These are phyloP conservation scores for Drosophila aff. DNA, from an alignment of 1,140 invertebrate species.

Conservation along the genomic window DNA sequence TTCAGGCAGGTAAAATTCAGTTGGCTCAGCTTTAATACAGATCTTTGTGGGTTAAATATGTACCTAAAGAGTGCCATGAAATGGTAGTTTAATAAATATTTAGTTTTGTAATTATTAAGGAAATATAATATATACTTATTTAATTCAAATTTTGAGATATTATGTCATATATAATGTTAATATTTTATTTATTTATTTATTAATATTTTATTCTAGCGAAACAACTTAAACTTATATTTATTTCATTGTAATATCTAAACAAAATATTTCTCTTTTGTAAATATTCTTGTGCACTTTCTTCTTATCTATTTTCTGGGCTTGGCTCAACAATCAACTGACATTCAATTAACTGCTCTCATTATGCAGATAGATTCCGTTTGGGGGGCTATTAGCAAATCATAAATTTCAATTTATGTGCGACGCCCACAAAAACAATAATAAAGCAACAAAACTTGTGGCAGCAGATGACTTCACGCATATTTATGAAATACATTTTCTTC, in stretches of 20 bases:
- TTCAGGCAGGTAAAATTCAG: conserved; percentile 5
- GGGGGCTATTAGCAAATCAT: conserved; percentile 67
- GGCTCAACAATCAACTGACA: conserved; percentile 23
- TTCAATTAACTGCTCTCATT: conserved; percentile 72
- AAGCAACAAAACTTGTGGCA: conserved; percentile 24
- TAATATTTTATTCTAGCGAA: no score
- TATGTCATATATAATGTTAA: no score
- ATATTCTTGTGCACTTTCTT: not conserved
- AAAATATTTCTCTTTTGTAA: not conserved
- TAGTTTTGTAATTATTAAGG: not conserved
- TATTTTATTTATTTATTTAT: no score
- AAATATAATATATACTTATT: not conserved
- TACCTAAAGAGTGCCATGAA: not conserved
- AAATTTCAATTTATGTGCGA: conserved; percentile 73
- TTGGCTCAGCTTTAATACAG: not conserved
- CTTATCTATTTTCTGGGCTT: not conserved
- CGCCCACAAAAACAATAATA: conserved; percentile 59
- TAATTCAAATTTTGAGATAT: no score
- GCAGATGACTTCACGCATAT: conserved; percentile 63
- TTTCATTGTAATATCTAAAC: not conserved
- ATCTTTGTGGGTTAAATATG: not conserved
- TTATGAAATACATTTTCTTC: conserved; percentile 67
- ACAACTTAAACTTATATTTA: no score
- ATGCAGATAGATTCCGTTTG: conserved; percentile 66
- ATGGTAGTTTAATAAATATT: no score